Evolutionary conservation across 1,140 invertebrate genomes (phyloP), one percentile per base, ranked within the genome.

Genomic region (Cheumatopsyche charites): DNA sequence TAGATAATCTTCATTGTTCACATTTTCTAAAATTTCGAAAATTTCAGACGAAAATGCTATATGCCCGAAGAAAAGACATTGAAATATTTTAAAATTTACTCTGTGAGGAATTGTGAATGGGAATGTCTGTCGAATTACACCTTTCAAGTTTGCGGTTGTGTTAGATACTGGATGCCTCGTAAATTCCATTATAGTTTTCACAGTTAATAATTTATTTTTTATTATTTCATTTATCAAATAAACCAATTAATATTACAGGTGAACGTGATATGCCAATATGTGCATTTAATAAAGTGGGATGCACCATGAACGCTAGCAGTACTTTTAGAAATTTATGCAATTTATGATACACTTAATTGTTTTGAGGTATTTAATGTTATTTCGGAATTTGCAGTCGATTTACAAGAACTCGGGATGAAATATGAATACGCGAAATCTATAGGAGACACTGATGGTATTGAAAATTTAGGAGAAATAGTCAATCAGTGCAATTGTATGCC

Each of bases 51-150:
- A 2, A 86, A 88, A 73, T 91, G 90, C 74, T 90, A 85, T 79
- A 88, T 90, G 42, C 83, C 84, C 45, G 79, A 80, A n/a, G 90
- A 91, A 76, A 84, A 87, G 21, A 81, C 83, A 41, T 80, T 91
- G 17, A 82, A 81, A 55, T 90, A 86, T 77, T 92, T 87, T 77
- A 86, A 88, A 78, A 87, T 89, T 6, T 93, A 93, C 78, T 92
- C 90, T 0, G 90, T 92, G 78, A 84, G 87, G 42, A 93, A 92
- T 78, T 94, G 92, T 76, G 86, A 91, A 73, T 82, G 91, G 61
- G 91, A 94, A 80, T 93, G 92, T 75, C 82, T 92, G 70, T 87
- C 91, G 0, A 92, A 93, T 79, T 92, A 88, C 72, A 93, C 91
- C 0, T 80, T 88, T 9, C 76, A 81, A 6, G 83, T 85, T 66